Percentiles rank a stretch among this genome's conserved stretches.
phyloP scores from a whole-genome alignment of 2,797 vertebrate species.

The Bovichtus diacanthus region DNA sequence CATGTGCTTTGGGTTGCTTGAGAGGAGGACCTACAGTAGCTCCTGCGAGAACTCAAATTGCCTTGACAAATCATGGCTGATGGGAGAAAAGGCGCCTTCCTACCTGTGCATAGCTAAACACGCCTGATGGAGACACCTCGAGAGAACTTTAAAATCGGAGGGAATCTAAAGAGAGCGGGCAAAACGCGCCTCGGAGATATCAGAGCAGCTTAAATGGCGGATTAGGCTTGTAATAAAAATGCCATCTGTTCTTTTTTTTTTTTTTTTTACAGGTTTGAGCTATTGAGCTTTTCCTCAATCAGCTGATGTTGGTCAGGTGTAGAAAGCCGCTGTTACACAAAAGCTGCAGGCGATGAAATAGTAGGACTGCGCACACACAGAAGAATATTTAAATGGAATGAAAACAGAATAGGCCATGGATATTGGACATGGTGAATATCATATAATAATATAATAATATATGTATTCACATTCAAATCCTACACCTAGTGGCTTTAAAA shows the following conservation, averaged over 20 bases:
- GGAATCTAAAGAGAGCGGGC: constrained; percentile 32
- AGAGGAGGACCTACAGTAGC: constrained; percentile 63
- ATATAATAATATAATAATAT: no score
- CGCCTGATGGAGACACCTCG: constrained; percentile 46
- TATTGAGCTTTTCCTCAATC: constrained; percentile 27
- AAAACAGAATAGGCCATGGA: not conserved
- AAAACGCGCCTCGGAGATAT: constrained; percentile 29
- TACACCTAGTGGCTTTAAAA: not conserved
- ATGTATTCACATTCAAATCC: not conserved
- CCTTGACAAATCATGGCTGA: constrained; percentile 74
- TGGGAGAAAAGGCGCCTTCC: constrained; percentile 41
- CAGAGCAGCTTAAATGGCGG: constrained; percentile 28
- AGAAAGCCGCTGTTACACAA: not conserved
- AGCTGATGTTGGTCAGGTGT: constrained; percentile 12
- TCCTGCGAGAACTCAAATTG: constrained; percentile 51
- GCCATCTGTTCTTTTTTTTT: constrained; percentile 31
- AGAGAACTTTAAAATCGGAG: constrained; percentile 39
- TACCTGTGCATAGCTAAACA: constrained; percentile 56
- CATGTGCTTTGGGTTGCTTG: constrained; percentile 52
- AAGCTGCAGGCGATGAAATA: not conserved
- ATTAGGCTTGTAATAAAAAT: constrained; percentile 45
- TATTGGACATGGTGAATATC: not conserved
- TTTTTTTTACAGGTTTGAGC: constrained; percentile 30
- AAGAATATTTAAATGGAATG: not conserved
- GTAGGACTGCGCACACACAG: no score